A percentile compares a stretch with the other conserved stretches of the same genome.
Evolutionary conservation across 2,797 vertebrate genomes (phyloP).

Genomic region (Phaenicophaeus curvirostris): DNA sequence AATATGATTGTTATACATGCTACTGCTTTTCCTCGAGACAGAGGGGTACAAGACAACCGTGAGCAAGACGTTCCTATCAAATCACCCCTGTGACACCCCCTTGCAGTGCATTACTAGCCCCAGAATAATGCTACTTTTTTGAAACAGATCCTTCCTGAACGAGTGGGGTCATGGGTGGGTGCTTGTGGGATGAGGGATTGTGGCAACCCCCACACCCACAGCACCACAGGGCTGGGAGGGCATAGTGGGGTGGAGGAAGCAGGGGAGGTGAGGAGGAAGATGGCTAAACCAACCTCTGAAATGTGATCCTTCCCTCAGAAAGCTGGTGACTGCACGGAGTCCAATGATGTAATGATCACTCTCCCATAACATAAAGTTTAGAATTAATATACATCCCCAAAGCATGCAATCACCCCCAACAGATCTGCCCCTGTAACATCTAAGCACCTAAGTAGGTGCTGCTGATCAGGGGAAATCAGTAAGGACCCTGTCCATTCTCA

Average conservation of each 20-base stretch:
- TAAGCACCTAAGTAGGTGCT: not conserved
- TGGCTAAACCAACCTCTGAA: not conserved
- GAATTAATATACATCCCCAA: rapidly evolving
- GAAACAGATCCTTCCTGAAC: not conserved
- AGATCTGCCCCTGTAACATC: not conserved
- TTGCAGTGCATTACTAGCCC: no score
- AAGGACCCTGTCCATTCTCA: rapidly evolving
- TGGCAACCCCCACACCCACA: not conserved
- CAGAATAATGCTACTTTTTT: rapidly evolving
- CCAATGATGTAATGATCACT: rapidly evolving
- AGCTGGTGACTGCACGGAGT: rapidly evolving
- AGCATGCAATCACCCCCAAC: not conserved
- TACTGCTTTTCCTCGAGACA: not conserved
- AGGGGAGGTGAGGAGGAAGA: not conserved
- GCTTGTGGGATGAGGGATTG: not conserved
- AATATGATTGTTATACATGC: not conserved
- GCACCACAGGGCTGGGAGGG: not conserved
- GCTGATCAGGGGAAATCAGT: rapidly evolving
- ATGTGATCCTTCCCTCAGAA: not conserved
- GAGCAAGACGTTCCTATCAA: not conserved
- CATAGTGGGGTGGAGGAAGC: rapidly evolving
- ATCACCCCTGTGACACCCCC: rapidly evolving
- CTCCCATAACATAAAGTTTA: not conserved
- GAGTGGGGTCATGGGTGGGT: rapidly evolving
- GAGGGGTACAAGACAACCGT: not conserved